These are phyloP conservation scores for Vanessa tameamea DNA, from an alignment of 1,140 invertebrate genomes.

Conservation along the genomic window DNA sequence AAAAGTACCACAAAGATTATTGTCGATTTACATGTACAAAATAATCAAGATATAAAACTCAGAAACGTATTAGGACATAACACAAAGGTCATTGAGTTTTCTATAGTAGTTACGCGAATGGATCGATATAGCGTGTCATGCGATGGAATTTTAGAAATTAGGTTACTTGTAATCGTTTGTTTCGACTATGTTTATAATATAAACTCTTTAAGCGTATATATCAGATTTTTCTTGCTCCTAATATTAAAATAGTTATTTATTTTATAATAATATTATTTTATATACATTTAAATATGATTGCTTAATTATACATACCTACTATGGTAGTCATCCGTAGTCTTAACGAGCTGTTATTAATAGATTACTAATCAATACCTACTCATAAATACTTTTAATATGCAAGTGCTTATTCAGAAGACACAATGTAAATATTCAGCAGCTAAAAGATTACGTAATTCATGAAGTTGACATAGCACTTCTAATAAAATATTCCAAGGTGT, in stretches of 20 bases:
- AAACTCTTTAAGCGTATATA: not conserved
- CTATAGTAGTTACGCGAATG: not conserved
- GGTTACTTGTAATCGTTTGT: not conserved
- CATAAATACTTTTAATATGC: conserved; percentile 15
- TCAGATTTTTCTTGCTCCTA: not conserved
- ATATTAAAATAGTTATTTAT: not conserved
- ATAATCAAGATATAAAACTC: no score
- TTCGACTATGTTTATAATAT: not conserved
- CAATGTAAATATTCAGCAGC: conserved; percentile 35
- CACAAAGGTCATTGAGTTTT: conserved; percentile 13
- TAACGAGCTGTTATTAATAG: not conserved
- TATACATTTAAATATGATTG: no score
- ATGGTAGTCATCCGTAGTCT: no score
- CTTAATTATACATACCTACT: no score
- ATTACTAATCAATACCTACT: not conserved
- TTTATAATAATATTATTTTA: no score
- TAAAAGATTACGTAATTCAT: conserved; percentile 43
- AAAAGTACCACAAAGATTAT: not conserved
- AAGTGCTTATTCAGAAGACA: conserved; percentile 15
- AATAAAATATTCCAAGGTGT: conserved; percentile 52
- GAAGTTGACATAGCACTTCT: conserved; percentile 32
- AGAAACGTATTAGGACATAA: not conserved
- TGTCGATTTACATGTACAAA: no score
- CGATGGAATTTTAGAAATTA: conserved; percentile 19
- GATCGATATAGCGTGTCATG: conserved; percentile 16